Conservation (phyloP, 2,797 vertebrate genomes). For the Pantherophis vulpinus region DNA sequence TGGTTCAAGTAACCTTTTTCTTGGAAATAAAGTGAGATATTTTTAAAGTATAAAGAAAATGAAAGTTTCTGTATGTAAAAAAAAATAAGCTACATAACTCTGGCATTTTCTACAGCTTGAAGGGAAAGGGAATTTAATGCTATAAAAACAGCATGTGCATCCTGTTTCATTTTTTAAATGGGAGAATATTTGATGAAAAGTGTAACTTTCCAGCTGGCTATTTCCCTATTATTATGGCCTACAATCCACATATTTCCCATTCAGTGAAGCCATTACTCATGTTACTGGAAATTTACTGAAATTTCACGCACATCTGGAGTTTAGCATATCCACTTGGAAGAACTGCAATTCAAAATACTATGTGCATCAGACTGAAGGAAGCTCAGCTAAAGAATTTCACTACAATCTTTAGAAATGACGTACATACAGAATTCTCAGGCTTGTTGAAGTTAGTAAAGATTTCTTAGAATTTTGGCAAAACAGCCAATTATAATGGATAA, state of each 20-base stretch:
- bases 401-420: slow-evolving; percentile 27
- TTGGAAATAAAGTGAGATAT: background rate
- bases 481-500: slow-evolving; percentile 45
- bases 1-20: background rate
- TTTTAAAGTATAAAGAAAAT: background rate
- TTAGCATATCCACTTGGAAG: background rate
- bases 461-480: slow-evolving; percentile 36
- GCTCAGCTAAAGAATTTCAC: background rate
- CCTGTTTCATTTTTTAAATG: background rate
- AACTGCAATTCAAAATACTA: background rate
- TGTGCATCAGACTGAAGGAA: background rate
- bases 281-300: background rate
- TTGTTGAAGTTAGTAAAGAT: slow-evolving; percentile 26
- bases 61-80: background rate
- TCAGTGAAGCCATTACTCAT: background rate
- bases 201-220: background rate
- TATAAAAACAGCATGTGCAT: background rate
- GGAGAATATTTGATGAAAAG: background rate
- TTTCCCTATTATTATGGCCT: background rate
- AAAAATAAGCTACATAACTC: background rate
- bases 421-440: slow-evolving; percentile 14
- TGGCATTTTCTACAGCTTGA: background rate
- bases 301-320: background rate
- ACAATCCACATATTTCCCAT: background rate
- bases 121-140: background rate